Conservation (phyloP, 1,140 invertebrate species). For the Microplitis demolitor region DNA sequence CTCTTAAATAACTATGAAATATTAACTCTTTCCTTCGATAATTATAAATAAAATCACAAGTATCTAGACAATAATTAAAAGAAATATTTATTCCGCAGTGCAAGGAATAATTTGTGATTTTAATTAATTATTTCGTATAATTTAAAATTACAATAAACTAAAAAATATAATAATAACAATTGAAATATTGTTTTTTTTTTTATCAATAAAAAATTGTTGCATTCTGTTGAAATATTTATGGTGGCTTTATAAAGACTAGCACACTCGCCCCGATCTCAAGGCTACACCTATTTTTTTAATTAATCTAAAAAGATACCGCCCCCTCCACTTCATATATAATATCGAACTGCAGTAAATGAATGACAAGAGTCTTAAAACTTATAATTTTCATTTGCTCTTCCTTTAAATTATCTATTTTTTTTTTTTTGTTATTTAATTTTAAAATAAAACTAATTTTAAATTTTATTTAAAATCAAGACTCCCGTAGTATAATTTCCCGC, state of each 20-base stretch:
- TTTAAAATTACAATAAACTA: neutral
- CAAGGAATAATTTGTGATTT: too few species aligned
- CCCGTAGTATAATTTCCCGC: neutral
- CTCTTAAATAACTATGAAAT: neutral
- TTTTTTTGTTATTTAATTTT: neutral
- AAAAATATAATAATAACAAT: neutral
- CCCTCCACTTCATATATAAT: conserved; percentile 5
- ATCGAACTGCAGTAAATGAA: conserved; percentile 24
- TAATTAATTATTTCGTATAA: neutral
- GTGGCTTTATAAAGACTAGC: conserved; percentile 46
- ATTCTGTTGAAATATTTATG: conserved; percentile 48
- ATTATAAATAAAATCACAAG: neutral
- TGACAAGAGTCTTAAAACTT: neutral
- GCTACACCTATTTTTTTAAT: conserved; percentile 17
- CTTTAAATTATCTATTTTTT: neutral
- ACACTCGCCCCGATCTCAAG: conserved; percentile 39
- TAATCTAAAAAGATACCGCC: conserved; percentile 17
- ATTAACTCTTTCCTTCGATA: too few species aligned
- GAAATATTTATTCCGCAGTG: neutral
- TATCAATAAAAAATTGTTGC: conserved; percentile 43
- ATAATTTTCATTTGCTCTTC: neutral
- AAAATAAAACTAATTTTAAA: neutral
- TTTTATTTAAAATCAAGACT: neutral
- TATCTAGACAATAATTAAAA: conserved; percentile 7
- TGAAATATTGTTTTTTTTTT: neutral